Percentiles rank a stretch among this genome's conserved stretches.
Evolutionary conservation across 2,888 invertebrate species (phyloP).

Genomic region (Hyppa rectilinea): DNA sequence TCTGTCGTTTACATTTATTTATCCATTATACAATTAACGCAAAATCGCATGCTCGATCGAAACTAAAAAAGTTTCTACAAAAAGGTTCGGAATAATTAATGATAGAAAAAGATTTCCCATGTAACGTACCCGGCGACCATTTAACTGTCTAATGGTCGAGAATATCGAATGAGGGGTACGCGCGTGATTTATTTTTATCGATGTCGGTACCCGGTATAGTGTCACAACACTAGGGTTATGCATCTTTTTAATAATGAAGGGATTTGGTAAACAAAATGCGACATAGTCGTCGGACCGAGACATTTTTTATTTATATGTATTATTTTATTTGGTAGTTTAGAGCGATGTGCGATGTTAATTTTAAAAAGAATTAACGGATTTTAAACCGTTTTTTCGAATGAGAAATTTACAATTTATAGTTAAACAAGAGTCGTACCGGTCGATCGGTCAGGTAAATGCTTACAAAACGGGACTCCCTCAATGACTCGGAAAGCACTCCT

Average conservation of each 20-base stretch:
- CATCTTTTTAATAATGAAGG: constrained; percentile 89
- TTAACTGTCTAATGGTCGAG: constrained; percentile 72
- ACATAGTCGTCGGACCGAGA: constrained; percentile 64
- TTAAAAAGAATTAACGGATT: constrained; percentile 12
- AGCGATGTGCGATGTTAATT: constrained; percentile 18
- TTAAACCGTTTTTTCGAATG: no score
- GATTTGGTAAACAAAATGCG: constrained; percentile 84
- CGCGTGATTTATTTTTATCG: constrained; percentile 74
- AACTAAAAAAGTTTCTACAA: constrained; percentile 61
- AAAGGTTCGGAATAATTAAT: constrained; percentile 77
- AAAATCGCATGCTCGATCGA: constrained; percentile 47
- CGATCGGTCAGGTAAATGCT: no score
- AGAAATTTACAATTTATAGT: no score
- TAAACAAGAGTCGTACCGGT: no score
- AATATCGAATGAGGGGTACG: constrained; percentile 70
- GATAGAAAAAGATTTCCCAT: constrained; percentile 80
- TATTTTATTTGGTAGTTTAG: constrained; percentile 53
- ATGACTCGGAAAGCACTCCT: no score
- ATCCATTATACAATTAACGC: constrained; percentile 72
- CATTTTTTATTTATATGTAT: constrained; percentile 64
- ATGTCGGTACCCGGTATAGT: constrained; percentile 66
- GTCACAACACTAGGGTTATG: constrained; percentile 78
- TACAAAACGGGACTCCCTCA: no score
- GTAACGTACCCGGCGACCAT: constrained; percentile 69
- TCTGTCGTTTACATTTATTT: constrained; percentile 16